Conservation (phyloP, 2,113 vertebrate genomes). For the Probosciger aterrimus region DNA sequence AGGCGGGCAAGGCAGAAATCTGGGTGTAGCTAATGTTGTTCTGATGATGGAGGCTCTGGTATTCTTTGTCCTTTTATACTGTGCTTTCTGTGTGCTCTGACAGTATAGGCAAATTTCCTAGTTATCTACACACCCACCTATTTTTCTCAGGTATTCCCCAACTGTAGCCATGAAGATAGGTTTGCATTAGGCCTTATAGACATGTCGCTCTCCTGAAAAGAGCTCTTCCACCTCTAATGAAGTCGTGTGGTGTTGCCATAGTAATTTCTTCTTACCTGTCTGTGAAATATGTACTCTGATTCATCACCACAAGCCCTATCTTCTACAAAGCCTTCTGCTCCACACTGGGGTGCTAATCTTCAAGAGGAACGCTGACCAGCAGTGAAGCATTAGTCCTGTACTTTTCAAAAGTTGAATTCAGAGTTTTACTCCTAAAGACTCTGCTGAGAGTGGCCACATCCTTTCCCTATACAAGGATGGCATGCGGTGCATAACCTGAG, state of each 20-base stretch:
- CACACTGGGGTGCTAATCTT: background rate
- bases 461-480: fast-evolving
- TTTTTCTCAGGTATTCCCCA: background rate
- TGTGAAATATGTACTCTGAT: background rate
- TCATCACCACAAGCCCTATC: background rate
- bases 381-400: background rate
- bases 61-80: background rate
- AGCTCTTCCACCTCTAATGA: background rate
- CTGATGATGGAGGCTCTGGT: background rate
- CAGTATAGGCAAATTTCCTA: background rate
- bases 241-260: background rate
- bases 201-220: background rate
- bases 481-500: background rate
- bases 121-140: background rate
- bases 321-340: background rate
- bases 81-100: background rate
- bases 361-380: background rate
- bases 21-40: background rate
- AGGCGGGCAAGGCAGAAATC: background rate
- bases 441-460: background rate
- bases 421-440: background rate
- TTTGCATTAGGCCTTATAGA: background rate
- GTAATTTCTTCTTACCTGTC: background rate
- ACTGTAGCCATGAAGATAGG: background rate
- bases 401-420: background rate